These are phyloP conservation scores for Amaurobius ferox DNA, from an alignment of 2,888 invertebrate species.

Conservation along the genomic window DNA sequence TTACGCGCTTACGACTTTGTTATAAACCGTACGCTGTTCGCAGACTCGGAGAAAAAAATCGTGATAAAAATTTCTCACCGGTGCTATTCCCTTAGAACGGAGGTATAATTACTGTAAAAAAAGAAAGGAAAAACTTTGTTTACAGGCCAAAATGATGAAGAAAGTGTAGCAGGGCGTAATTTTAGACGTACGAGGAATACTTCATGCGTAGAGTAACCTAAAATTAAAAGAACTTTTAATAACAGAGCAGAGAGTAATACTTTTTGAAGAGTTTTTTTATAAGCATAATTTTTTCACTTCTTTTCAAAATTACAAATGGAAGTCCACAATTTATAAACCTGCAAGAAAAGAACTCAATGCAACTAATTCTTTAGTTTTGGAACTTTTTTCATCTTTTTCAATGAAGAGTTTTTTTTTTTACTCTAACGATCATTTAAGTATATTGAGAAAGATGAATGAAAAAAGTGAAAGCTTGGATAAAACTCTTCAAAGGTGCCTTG, in stretches of 20 bases:
- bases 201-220: constrained; percentile 28
- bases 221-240: constrained; percentile 67
- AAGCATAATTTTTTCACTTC: not conserved
- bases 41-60: not conserved
- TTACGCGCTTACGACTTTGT: not conserved
- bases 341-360: constrained; percentile 39
- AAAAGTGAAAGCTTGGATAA: constrained; percentile 16
- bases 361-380: constrained; percentile 57
- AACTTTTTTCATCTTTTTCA: constrained; percentile 25
- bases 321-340: constrained; percentile 49
- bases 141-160: constrained; percentile 46
- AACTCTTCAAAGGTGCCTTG: not conserved
- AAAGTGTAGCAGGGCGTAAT: constrained; percentile 40
- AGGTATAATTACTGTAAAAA: constrained; percentile 17
- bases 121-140: constrained; percentile 41
- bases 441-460: constrained; percentile 28
- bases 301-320: constrained; percentile 55
- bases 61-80: not conserved
- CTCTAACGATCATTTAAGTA: constrained; percentile 50
- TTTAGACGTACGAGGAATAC: constrained; percentile 62
- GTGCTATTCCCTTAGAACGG: not conserved
- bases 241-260: constrained; percentile 27
- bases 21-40: not conserved
- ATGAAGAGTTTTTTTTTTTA: constrained; percentile 7
- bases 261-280: constrained; percentile 21